A percentile compares a stretch with the other conserved stretches of the same genome.
These are phyloP conservation scores for Idris sp. DNA, from an alignment of 1,140 invertebrate genomes.

Conservation along the genomic window DNA sequence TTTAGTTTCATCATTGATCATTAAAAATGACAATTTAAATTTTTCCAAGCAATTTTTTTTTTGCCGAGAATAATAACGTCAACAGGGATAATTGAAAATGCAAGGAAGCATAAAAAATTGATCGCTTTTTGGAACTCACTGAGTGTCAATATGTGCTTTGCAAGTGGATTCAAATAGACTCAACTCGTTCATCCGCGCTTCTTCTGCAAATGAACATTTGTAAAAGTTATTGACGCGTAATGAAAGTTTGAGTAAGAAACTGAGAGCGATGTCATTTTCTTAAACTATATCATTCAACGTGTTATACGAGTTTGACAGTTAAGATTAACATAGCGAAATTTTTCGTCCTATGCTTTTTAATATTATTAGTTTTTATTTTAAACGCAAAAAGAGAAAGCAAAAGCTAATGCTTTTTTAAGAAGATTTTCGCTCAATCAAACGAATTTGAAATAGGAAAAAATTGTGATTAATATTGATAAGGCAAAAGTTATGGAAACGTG, in stretches of 20 bases:
- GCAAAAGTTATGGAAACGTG: slow-evolving; percentile 47
- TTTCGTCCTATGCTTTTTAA: no score
- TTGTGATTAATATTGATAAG: slow-evolving; percentile 56
- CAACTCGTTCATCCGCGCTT: slow-evolving; percentile 16
- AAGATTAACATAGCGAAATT: slow-evolving; percentile 28
- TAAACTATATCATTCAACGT: slow-evolving; percentile 34
- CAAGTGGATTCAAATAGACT: slow-evolving; percentile 34
- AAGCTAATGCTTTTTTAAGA: slow-evolving; percentile 9
- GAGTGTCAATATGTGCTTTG: slow-evolving; percentile 32
- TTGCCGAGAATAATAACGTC: slow-evolving; percentile 24
- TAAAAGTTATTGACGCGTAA: slow-evolving; percentile 32
- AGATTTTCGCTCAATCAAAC: slow-evolving; percentile 47
- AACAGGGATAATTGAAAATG: slow-evolving; percentile 37
- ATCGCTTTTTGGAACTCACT: slow-evolving; percentile 18
- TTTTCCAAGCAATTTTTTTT: slow-evolving; percentile 14
- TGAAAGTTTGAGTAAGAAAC: slow-evolving; percentile 41
- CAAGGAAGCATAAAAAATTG: slow-evolving; percentile 35
- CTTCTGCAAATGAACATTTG: slow-evolving; percentile 42
- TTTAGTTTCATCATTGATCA: no score
- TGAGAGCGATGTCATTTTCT: slow-evolving; percentile 25
- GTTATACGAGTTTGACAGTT: slow-evolving; percentile 47
- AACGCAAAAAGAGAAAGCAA: slow-evolving; percentile 39
- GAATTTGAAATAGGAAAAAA: slow-evolving; percentile 45
- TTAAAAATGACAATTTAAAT: no score
- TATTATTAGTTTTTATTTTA: no score